Base-by-base conservation (phyloP, 2,797 vertebrate genomes). In the Taenioides sp. region DNA sequence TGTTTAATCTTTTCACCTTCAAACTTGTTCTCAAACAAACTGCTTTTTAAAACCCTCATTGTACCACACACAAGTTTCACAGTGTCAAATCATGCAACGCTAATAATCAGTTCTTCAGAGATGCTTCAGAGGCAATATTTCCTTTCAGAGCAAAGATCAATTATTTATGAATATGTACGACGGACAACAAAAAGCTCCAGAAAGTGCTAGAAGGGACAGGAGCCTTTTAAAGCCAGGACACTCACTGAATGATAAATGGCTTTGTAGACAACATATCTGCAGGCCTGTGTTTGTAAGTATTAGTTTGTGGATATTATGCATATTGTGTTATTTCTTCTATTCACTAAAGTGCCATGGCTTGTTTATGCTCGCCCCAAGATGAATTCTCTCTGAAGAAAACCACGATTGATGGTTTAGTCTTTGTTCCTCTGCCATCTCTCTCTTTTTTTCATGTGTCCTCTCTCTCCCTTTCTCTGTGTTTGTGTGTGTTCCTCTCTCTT, bases 381-480 rank as follows among this genome's bases (percentile, higher is more conserved):
- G 70, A 77, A 81, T 86, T 79, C 72, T 71, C 74, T 79, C 81
- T 80, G 83, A 86, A 80, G 77, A 69, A 63, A 80, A 65, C 18
- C 69, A 58, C 70, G 49, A 81, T 76, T 85, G 78, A 86, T 83
- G 83, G 75, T 34, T 76, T 79, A 62, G 50, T 55, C 78, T 80
- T 80, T 84, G 76, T 88, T 84, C 71, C 31, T 9, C 70, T 84
- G 78, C 83, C 83, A 86, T 71, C 75, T 68, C 71, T 60, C 70
- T 40, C 65, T n/a, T 23, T 9, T 52, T 14, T 4, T 43, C 37
- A 31, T 5, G 3, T 31, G 28, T 4, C 2, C 40, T 43, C 40
- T 16, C 14, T 14, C 43, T 47, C 34, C 2, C 9, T 37, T 3
- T 16, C 43, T 16, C 43, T 17, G 25, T 34, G 31, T 37, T 3